Base-by-base conservation (phyloP, 2,888 invertebrate genomes). In the Epistrophella euchroma region DNA sequence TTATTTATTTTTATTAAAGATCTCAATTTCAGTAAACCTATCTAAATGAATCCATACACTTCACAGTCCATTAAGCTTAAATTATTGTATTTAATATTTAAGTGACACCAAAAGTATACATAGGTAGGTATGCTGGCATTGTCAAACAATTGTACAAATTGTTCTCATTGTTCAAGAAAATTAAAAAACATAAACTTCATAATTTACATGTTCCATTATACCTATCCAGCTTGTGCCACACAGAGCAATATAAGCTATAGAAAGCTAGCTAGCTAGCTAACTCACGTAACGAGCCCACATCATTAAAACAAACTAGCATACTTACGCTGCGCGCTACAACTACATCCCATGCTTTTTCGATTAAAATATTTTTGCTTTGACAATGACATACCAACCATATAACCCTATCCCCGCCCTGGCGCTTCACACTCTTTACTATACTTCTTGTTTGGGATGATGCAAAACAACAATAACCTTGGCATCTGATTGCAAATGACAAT, bases 351-450 rank as follows among this genome's bases (percentile, higher is more conserved):
- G 81, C 76, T 70, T 68, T 66, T 85, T 81, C 76, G 85, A 85
- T 81, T 81, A 68, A 85, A 85, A 85, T 85, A 81, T 85, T 85
- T 81, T 77, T 73, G 55, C 76, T 76, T 81, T 81, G 84, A 85
- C 84, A 85, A 68, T 80, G 79, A 83, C 84, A 80, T 72, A 80
- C 75, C 75, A 10, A 13, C 11, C 1, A 35, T 58, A 17, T 4
- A 22, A 13, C 13, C 19, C 17, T 9, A 9, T 11, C 13, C 17
- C 0, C 15, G 4, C n/a, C 22, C 19, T n/a, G n/a, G n/a, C n/a
- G n/a, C 5, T 13, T 17, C 10, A 43, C 1, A 4, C 43, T n/a
- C 5, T 40, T 9, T 7, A 22, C 13, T 6, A 22, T 1, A 4
- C 15, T 15, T 47, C 19, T 47, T 66, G 47, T 66, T 66, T 66